Evolutionary conservation across 2,797 vertebrate genomes (phyloP), one percentile per base, ranked within the genome.

Genomic region (Propithecus perrieri): DNA sequence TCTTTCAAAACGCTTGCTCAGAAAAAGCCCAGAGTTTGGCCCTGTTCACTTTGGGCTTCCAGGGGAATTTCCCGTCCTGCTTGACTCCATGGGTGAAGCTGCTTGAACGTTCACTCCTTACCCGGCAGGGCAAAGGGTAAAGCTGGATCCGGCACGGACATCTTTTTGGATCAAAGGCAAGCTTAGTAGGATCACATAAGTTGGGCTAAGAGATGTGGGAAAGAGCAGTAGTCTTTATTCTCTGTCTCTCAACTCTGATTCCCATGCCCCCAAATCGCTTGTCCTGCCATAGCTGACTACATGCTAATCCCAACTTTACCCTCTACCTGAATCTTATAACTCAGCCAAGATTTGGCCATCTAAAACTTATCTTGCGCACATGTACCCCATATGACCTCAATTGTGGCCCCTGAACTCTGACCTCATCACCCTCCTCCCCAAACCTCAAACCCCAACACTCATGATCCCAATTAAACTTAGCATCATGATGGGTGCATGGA

Each of bases 41-140:
- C 55, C 97, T 85, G 28, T 96, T 98, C 87, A 43, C 92, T 43
- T 43, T 91, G 78, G 81, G 91, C 98, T 97, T 97, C 91, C 93
- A 96, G 6, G 24, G 96, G 97, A 97, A 97, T 97, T 98, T 97
- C 98, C 98, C 97, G 22, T 97, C 95, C 65, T 95, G 69, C 83
- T 81, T 41, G 63, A 90, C 96, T 97, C 91, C 90, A 95, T 57
- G 84, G 63, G 91, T 94, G 84, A 97, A 89, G 76, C 67, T 71
- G 80, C 41, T 92, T 95, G 79, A 95, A 76, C 1, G 11, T 80
- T 86, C 1, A 12, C 67, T 90, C 90, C 84, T 93, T 65, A 87
- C 81, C 63, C 85, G 67, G 89, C 26, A 28, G 38, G 53, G 71
- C 41, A 43, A 53, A 81, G n/a, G 53, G 35, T 22, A 35, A 89